Conservation (phyloP, 1,140 invertebrate species). For the Drosophila pachea region DNA sequence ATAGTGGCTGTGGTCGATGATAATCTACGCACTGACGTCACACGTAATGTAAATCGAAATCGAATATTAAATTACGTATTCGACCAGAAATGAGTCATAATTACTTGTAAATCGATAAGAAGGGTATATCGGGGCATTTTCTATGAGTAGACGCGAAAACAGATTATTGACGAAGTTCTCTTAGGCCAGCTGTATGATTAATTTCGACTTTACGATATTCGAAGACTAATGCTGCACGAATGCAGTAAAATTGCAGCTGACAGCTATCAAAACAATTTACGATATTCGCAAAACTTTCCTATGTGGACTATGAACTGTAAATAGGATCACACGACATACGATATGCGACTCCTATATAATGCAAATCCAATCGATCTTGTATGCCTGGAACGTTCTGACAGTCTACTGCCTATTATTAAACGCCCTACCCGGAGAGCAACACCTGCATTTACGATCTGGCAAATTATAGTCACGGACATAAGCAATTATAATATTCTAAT, state of each 20-base stretch:
- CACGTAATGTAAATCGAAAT: neutral
- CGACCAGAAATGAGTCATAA: conserved; percentile 23
- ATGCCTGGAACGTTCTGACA: no score
- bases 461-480: conserved; percentile 39
- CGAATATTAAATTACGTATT: conserved; percentile 33
- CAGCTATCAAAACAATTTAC: neutral
- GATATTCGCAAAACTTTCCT: neutral
- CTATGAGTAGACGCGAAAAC: conserved; percentile 11
- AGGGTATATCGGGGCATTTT: conserved; percentile 9
- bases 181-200: neutral
- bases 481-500: conserved; percentile 37
- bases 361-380: no score
- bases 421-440: neutral
- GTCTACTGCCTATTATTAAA: neutral
- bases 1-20: conserved; percentile 3
- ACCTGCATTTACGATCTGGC: neutral
- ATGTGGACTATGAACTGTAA: no score
- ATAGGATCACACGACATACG: no score
- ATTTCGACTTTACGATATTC: neutral
- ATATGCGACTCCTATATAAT: no score
- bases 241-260: no score
- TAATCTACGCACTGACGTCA: conserved; percentile 26
- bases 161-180: no score
- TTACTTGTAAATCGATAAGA: conserved; percentile 8
- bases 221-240: no score